Evolutionary conservation across 2,113 vertebrate species (phyloP), one percentile per base, ranked within the genome.

Genomic region (Ailuropoda melanoleuca): DNA sequence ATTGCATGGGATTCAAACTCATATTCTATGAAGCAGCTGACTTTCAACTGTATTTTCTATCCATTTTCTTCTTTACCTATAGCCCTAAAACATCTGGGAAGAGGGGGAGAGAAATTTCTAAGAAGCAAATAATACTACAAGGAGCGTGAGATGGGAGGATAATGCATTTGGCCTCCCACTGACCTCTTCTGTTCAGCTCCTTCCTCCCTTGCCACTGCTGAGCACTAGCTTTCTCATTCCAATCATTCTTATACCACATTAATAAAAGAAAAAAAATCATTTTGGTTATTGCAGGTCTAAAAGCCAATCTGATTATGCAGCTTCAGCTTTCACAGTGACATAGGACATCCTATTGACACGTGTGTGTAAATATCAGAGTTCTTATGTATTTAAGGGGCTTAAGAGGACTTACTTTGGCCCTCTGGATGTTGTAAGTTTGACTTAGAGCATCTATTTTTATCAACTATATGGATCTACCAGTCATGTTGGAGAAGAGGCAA

Each of bases 141-240:
- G 48, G 3, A 53, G 8, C 0, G 0, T 15, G 21, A 18, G 15
- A 18, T 1, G 10, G 18, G 26, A 29, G 26, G n/a, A 23, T 3
- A 60, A 37, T 21, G 12, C 31, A 0, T 4, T 48, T 48, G 74
- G 11, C 39, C 26, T 84, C 43, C 11, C 15, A 5, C 14, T 93
- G 60, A 48, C 24, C 55, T 50, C 55, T 88, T 88, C 4, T 39
- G 0, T 10, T 68, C 60, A 86, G 31, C 26, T 26, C 55, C 43
- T 80, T 83, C 37, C 12, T 56, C 14, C 37, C 64, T 46, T 23
- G 12, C 29, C 60, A 88, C 50, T 70, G 50, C 43, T 60, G 34
- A 77, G 48, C 21, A 80, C 17, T 53, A 50, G 17, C 43, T 62
- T 80, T 93, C 75, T 64, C 21, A 87, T 88, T 80, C 48, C 15